Conservation (phyloP, 1,140 invertebrate species). For the Helicoverpa zea region DNA sequence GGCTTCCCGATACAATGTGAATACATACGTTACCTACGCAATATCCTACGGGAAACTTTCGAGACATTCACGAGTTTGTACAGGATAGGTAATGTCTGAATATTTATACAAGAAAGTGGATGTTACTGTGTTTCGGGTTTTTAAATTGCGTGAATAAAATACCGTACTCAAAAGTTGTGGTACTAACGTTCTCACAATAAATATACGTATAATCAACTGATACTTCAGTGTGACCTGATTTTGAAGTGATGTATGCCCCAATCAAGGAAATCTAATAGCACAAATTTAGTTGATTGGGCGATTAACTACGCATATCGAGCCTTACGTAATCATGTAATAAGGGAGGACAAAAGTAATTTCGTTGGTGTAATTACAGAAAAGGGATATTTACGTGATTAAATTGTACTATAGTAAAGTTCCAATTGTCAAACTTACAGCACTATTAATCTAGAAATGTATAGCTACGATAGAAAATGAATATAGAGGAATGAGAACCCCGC, state of each 20-base stretch:
- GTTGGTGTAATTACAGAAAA: constrained; percentile 4
- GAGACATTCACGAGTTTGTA: constrained; percentile 42
- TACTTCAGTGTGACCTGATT: constrained; percentile 22
- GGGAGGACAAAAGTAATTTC: constrained; percentile 6
- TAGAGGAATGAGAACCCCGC: background rate
- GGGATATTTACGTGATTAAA: background rate
- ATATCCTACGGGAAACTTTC: constrained; percentile 54
- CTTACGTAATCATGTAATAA: constrained; percentile 28
- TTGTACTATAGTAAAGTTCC: background rate
- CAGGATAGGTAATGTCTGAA: constrained; percentile 41
- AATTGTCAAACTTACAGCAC: background rate
- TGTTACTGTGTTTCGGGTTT: constrained; percentile 6
- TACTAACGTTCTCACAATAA: background rate
- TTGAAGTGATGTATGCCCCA: background rate
- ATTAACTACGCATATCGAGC: constrained; percentile 20
- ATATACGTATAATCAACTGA: background rate
- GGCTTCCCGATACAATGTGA: constrained; percentile 71
- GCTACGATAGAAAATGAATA: background rate
- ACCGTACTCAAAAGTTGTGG: background rate
- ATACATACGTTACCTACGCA: constrained; percentile 58
- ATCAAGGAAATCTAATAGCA: constrained; percentile 21
- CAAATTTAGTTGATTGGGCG: constrained; percentile 30
- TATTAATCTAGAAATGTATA: no score
- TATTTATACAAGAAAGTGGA: constrained; percentile 33
- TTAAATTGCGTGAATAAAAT: constrained; percentile 9